A percentile compares a stretch with the other conserved stretches of the same genome.
Evolutionary conservation across 2,888 invertebrate genomes (phyloP).

Genomic region (Periphyllus acericola): DNA sequence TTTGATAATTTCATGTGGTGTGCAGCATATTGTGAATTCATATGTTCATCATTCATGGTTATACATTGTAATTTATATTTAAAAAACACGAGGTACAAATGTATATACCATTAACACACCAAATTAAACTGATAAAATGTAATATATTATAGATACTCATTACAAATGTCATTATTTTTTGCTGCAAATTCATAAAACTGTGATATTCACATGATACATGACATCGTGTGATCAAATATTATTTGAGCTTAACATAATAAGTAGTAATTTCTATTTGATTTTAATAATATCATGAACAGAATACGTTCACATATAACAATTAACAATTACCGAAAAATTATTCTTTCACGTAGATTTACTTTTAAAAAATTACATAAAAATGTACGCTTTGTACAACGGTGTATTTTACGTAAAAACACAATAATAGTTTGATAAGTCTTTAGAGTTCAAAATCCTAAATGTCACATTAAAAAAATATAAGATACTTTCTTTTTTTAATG

Average conservation of each 20-base stretch:
- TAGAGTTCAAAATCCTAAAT: background rate
- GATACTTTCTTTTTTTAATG: background rate
- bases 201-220: background rate
- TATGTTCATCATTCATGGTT: background rate
- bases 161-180: too few species aligned
- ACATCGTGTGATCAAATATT: slow-evolving; percentile 3
- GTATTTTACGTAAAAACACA: background rate
- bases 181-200: background rate
- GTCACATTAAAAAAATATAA: background rate
- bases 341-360: background rate
- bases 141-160: too few species aligned
- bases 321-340: background rate
- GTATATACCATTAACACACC: background rate
- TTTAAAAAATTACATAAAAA: background rate
- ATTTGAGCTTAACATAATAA: background rate
- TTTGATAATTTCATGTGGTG: background rate
- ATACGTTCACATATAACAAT: background rate
- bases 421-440: background rate
- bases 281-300: background rate
- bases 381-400: background rate
- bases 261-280: background rate
- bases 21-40: background rate
- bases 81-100: background rate
- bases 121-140: background rate
- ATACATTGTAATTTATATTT: slow-evolving; percentile 1